Evolutionary conservation across 2,797 vertebrate genomes (phyloP).

Genomic region (Bucorvus abyssinicus): DNA sequence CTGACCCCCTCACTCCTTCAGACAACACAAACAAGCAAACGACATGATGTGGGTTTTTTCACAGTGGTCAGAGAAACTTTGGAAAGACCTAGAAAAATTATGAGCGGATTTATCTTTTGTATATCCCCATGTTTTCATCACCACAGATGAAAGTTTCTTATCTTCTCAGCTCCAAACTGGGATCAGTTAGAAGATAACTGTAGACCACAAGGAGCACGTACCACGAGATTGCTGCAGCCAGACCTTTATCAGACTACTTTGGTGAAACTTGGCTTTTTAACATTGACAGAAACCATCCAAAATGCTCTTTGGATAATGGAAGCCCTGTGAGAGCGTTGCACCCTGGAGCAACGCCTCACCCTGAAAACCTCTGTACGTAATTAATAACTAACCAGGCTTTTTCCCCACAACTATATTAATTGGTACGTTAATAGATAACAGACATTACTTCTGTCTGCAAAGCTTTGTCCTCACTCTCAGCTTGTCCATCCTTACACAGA

Average conservation of each 20-base stretch:
- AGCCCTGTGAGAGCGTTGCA: not conserved
- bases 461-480: not conserved
- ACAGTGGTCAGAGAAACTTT: not conserved
- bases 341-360: not conserved
- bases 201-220: not conserved
- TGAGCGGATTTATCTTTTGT: not conserved
- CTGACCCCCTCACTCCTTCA: not conserved
- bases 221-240: not conserved
- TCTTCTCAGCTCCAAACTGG: not conserved
- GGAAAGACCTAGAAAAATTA: not conserved
- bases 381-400: not conserved
- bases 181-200: not conserved
- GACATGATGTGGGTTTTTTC: rapidly evolving
- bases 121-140: not conserved
- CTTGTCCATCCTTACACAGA: not conserved
- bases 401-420: not conserved
- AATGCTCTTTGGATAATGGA: not conserved
- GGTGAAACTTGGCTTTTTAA: not conserved
- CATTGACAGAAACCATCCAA: not conserved
- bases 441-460: not conserved
- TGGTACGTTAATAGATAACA: not conserved
- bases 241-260: not conserved
- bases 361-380: not conserved
- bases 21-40: not conserved
- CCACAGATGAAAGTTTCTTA: not conserved